Evolutionary conservation across 1,140 invertebrate genomes (phyloP).

Genomic region (Coptotermes formosanus): DNA sequence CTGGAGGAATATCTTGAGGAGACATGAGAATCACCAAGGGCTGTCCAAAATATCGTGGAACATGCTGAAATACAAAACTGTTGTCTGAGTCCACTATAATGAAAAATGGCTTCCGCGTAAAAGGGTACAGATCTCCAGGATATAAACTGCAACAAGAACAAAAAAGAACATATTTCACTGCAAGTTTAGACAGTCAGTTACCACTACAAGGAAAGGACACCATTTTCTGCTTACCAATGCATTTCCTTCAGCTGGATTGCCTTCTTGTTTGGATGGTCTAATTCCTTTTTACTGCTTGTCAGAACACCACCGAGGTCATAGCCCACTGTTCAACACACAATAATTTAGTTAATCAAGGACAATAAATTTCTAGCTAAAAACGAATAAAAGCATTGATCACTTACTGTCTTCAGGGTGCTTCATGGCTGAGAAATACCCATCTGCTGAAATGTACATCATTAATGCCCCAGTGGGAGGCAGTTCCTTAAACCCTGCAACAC

Average conservation of each 20-base stretch:
- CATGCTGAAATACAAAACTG: constrained; percentile 89
- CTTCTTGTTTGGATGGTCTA: constrained; percentile 62
- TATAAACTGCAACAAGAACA: constrained; percentile 65
- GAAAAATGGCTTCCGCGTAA: constrained; percentile 88
- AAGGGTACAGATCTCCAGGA: constrained; percentile 90
- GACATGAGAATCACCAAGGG: constrained; percentile 94
- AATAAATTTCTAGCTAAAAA: neutral
- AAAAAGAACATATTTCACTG: neutral
- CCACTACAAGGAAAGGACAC: neutral
- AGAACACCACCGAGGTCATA: constrained; percentile 91
- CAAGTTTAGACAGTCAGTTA: no score
- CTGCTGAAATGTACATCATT: constrained; percentile 90
- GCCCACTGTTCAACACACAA: constrained; percentile 61
- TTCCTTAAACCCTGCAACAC: constrained; percentile 73
- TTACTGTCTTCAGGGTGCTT: constrained; percentile 89
- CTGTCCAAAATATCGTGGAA: constrained; percentile 90
- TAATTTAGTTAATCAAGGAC: neutral
- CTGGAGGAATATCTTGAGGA: constrained; percentile 82
- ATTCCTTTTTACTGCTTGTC: constrained; percentile 79
- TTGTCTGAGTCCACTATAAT: constrained; percentile 95
- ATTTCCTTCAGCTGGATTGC: constrained; percentile 70
- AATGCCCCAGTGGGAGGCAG: constrained; percentile 87
- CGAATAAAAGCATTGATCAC: constrained; percentile 42
- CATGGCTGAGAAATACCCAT: constrained; percentile 83
- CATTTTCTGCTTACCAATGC: constrained; percentile 56